A percentile compares a stretch with the other conserved stretches of the same genome.
Evolutionary conservation across 2,797 vertebrate species (phyloP).

Genomic region (Myripristis murdjan): DNA sequence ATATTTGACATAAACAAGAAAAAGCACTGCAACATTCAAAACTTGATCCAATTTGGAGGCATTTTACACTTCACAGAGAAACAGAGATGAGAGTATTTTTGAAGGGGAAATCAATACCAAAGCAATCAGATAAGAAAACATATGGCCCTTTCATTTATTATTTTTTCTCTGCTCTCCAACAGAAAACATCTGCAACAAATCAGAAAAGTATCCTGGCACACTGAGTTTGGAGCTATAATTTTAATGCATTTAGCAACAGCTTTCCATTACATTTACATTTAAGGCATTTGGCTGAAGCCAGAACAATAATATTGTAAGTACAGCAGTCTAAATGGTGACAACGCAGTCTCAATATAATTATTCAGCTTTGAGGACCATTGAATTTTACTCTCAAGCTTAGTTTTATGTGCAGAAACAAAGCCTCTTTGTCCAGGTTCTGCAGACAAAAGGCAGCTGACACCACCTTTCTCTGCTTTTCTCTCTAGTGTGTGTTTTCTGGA

Average conservation of each 20-base stretch:
- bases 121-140: slow-evolving; percentile 41
- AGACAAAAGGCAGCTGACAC: no score
- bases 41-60: slow-evolving; percentile 23
- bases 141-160: slow-evolving; percentile 21
- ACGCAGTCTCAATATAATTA: no score
- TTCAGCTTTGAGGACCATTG: no score
- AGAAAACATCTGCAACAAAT: slow-evolving; percentile 25
- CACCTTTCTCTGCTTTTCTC: no score
- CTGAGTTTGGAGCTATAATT: slow-evolving; percentile 7
- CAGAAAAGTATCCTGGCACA: not conserved
- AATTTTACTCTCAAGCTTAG: no score
- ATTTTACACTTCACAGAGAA: slow-evolving; percentile 40
- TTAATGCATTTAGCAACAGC: slow-evolving; percentile 3
- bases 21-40: slow-evolving; percentile 17
- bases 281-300: no score
- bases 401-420: no score
- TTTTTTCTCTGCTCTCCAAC: slow-evolving; percentile 24
- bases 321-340: no score
- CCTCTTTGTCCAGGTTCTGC: no score
- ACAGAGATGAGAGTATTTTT: slow-evolving; percentile 21
- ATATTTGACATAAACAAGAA: slow-evolving; percentile 27
- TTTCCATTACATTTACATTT: not conserved
- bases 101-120: slow-evolving; percentile 34
- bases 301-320: no score
- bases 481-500: no score